Evolutionary conservation across 30 jellyfish, hydroid and myxozoan species (phyloP), one percentile per base, ranked within the genome.

Genomic region (Aurelia aurita): DNA sequence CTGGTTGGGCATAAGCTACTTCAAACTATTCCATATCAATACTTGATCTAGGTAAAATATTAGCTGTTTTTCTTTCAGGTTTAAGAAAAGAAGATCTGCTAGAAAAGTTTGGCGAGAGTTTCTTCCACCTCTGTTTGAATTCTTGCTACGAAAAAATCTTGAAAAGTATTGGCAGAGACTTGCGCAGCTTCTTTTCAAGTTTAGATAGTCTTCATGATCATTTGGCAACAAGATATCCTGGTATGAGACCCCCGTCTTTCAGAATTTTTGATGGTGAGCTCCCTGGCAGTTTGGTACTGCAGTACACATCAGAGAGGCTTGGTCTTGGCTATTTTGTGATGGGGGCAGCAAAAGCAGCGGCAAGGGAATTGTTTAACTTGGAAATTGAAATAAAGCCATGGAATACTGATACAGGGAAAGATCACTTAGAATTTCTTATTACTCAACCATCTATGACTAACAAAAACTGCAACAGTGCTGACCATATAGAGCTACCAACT

Each of bases 181-280:
- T 90, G 78, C 88, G 85, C 39, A 46, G 82, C 59, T 84, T 82
- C 57, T 65, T 90, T 60, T 32, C 79, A 60, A 80, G 96, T 27
- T 54, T 90, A 12, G 97, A 90, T 51, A 66, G 88, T 28, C 58
- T 90, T 12, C 95, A 90, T 54, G 97, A 90, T 44, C 96, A 90
- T 76, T 27, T 90, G 3, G 70, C 86, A 5, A 51, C 84, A 16
- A 34, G 85, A 21, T 90, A 62, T 61, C 96, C 97, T 43, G 97
- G 95, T 43, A 84, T 82, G 97, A 91, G 95, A 58, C 88, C 95
- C 0, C 97, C 97, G 59, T 82, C 92, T 18, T 85, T 90, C 54
- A 27, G 79, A 13, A 89, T 84, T 53, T 34, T 74, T 10, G 90
- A 82, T 22, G 73, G 85, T 43, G 80, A 69, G 10, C 35, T 23